These are phyloP conservation scores for Chaetorhynchus papuensis DNA, from an alignment of 2,113 vertebrate species.

Conservation along the genomic window DNA sequence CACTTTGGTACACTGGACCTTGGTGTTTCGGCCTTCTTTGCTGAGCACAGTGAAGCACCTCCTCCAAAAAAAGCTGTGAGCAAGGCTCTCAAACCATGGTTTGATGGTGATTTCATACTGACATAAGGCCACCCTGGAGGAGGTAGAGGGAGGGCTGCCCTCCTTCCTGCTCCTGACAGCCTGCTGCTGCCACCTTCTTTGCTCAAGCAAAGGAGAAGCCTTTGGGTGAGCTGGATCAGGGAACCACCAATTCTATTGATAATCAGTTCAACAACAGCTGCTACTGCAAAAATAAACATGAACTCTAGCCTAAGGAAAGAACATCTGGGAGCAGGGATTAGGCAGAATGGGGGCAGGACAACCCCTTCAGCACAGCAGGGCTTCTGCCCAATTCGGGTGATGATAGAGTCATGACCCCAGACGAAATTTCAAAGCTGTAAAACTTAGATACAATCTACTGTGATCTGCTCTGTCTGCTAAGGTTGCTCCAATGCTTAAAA, in stretches of 20 bases:
- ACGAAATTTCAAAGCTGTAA: neutral
- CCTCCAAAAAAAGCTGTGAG: neutral
- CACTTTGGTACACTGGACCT: neutral
- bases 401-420: neutral
- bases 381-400: neutral
- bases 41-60: neutral
- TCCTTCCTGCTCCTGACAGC: neutral
- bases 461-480: neutral
- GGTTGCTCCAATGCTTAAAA: neutral
- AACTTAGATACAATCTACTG: neutral
- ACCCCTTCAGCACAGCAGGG: neutral
- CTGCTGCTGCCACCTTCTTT: neutral
- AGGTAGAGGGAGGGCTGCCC: neutral
- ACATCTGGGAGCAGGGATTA: neutral
- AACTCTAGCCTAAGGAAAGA: neutral
- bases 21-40: neutral
- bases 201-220: neutral
- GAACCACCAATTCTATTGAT: rapidly evolving
- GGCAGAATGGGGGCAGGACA: neutral
- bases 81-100: neutral
- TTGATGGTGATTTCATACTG: neutral
- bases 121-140: neutral
- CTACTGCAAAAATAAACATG: neutral
- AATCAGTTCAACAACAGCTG: neutral
- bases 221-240: neutral